These are phyloP conservation scores for Dendropsophus ebraccatus DNA, from an alignment of 2,113 vertebrate species.

Conservation along the genomic window DNA sequence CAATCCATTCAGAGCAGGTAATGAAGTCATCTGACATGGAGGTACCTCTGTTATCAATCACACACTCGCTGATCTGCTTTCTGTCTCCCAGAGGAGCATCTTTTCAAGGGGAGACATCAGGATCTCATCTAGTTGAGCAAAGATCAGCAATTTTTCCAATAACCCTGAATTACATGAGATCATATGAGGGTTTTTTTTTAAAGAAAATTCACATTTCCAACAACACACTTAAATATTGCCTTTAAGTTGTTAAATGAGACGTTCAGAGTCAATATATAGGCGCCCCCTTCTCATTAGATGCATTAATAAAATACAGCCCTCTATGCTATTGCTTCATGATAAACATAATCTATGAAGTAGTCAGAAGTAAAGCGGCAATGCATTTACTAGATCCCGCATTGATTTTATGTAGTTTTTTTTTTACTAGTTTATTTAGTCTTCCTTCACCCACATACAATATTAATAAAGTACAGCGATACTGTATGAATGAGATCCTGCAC, in stretches of 20 bases:
- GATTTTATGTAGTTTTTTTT: not conserved
- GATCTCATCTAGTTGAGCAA: conserved; percentile 54
- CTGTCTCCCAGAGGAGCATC: conserved; percentile 53
- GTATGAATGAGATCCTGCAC: no score
- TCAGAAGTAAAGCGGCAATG: not conserved
- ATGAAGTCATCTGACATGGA: conserved; percentile 52
- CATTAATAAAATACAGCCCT: conserved; percentile 22
- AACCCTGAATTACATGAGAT: conserved; percentile 46
- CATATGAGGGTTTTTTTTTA: conserved; percentile 19
- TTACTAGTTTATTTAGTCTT: not conserved
- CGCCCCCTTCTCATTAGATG: not conserved
- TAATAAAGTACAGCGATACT: no score
- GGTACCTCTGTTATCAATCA: conserved; percentile 58
- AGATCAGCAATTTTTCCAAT: conserved; percentile 55
- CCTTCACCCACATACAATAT: not conserved
- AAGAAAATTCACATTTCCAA: conserved; percentile 40
- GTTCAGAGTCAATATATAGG: not conserved
- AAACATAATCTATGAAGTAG: not conserved
- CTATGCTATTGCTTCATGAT: not conserved
- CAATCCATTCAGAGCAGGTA: conserved; percentile 27
- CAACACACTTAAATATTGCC: conserved; percentile 15
- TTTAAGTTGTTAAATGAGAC: conserved; percentile 33
- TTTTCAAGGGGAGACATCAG: conserved; percentile 55
- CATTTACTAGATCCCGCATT: not conserved
- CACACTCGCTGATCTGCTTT: conserved; percentile 26